Evolutionary conservation across 2,113 vertebrate species (phyloP), one percentile per base, ranked within the genome.

Genomic region (Tricholaema leucomelas): DNA sequence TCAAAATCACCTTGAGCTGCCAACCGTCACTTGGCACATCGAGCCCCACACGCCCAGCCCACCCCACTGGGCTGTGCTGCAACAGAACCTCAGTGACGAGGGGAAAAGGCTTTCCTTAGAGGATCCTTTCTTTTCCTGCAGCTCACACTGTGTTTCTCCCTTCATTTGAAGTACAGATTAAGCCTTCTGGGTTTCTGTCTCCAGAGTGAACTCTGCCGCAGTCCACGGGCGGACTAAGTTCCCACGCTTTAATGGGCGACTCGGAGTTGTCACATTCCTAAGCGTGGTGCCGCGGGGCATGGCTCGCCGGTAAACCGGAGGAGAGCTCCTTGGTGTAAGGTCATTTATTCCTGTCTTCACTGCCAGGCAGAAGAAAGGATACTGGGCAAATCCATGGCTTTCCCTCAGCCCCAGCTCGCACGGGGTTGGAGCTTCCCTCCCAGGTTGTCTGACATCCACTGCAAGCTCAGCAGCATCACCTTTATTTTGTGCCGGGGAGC

Each of bases 331-430:
- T 38, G 30, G 71, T 3, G 72, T 71, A 56, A 63, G 70, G 82
- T 92, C 75, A 74, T 89, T 94, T 93, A 77, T 93, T 85, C 79
- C 36, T 80, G 21, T 74, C 56, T 76, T 83, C 35, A 21, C 48
- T 52, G 33, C 56, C 80, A 94, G 58, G 58, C 52, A 61, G 64
- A 56, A 91, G 75, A 74, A 92, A 64, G 35, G 77, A 42, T 19
- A 46, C n/a, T 59, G 17, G 30, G 19, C 67, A 54, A 75, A 81
- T 81, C 77, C 40, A 30, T 42, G 33, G 15, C 56, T 64, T 81
- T 74, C 38, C 30, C 48, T 92, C 46, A 56, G 30, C 36, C 23
- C 0, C 0, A 5, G 55, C 25, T 80, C 79, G 81, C 35, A 5
- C 5, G 79, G 52, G 42, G 23, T 15, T 83, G 82, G 56, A 85